These are phyloP conservation scores for Psix sp. DNA, from an alignment of 1,140 invertebrate species.

Conservation along the genomic window DNA sequence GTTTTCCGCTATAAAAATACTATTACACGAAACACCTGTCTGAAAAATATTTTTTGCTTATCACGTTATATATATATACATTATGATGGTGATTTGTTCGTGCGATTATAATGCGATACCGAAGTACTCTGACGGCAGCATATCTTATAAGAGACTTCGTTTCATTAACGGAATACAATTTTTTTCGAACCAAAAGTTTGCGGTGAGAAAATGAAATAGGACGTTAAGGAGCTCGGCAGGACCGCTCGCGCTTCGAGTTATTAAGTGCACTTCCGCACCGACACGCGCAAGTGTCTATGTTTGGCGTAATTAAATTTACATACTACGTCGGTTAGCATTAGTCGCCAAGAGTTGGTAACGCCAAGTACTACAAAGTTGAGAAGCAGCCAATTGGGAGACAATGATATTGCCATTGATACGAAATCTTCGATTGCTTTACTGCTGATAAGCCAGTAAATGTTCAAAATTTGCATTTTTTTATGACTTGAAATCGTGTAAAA, in stretches of 20 bases:
- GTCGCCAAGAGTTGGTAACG: slow-evolving; percentile 21
- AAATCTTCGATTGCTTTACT: slow-evolving; percentile 10
- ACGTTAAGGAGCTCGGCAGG: slow-evolving; percentile 20
- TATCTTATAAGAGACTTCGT: no score
- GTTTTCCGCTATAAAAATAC: slow-evolving; percentile 16
- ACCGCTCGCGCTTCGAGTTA: slow-evolving; percentile 59
- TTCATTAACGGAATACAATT: slow-evolving; percentile 16
- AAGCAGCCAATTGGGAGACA: slow-evolving; percentile 26
- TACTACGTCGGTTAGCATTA: slow-evolving; percentile 44
- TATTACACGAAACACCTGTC: no score
- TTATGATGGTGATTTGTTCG: no score
- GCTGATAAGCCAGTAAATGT: background rate
- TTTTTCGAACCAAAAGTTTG: slow-evolving; percentile 4
- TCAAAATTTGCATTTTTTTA: no score
- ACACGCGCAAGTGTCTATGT: slow-evolving; percentile 54
- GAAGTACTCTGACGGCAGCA: no score
- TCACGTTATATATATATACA: no score
- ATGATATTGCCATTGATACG: slow-evolving; percentile 10
- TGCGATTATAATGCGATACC: no score
- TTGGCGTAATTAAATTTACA: slow-evolving; percentile 66
- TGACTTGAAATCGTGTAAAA: no score
- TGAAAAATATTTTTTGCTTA: no score
- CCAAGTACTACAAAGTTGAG: slow-evolving; percentile 18
- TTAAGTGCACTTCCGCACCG: slow-evolving; percentile 59
- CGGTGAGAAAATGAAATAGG: slow-evolving; percentile 20